Evolutionary conservation across 2,113 vertebrate genomes (phyloP), one percentile per base, ranked within the genome.

Genomic region (Cheirogaleus medius): DNA sequence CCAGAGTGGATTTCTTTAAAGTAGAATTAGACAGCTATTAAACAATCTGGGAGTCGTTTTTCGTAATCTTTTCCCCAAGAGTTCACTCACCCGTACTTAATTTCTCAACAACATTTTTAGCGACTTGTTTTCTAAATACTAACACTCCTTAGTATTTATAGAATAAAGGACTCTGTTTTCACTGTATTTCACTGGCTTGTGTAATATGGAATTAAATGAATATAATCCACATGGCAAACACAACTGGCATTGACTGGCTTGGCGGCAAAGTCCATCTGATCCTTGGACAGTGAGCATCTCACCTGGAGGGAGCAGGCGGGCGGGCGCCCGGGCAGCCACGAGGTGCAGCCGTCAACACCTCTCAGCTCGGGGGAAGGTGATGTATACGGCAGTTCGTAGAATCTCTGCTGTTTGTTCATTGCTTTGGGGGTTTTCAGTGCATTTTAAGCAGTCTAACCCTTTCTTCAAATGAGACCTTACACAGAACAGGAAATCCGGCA

Each of bases 51-150:
- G 4, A 76, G 23, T 58, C 91, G 11, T 83, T 71, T 69, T 89
- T 95, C 54, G 69, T 2, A 49, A 29, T 58, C 17, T 73, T 90
- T 58, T 34, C 37, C 34, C 18, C 71, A 54, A 60, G 13, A 39
- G 7, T 69, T 83, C 74, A 80, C n/a, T 88, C n/a, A 13, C 6
- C 56, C 29, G 63, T 21, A 12, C 11, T 12, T 29, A 68, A 69
- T 73, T 90, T 49, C 23, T 74, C 18, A 68, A 32, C 54, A 76
- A 63, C 88, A 68, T n/a, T 90, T 69, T 64, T 42, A 87, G n/a
- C 39, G 32, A 44, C 5, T 73, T 83, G 4, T 56, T 92, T 90
- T 42, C 63, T 87, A 42, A 44, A 37, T 58, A 20, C 23, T 52
- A 74, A 60, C 47, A 34, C 60, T 84, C 29, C 17, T 64, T 71